Evolutionary conservation across 2,797 vertebrate species (phyloP), one percentile per base, ranked within the genome.

Genomic region (Crax fasciolata): DNA sequence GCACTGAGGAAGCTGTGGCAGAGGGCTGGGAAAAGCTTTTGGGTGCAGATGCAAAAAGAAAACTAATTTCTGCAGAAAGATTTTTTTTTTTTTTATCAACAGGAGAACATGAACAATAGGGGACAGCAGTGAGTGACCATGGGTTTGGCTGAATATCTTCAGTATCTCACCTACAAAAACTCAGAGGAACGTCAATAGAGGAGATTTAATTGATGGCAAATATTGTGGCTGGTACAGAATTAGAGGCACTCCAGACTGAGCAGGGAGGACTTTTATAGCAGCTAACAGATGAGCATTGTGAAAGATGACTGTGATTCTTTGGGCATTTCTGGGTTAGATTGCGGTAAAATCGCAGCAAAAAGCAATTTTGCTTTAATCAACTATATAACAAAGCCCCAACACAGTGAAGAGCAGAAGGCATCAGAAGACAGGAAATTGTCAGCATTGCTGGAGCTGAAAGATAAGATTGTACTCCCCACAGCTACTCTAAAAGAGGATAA

Each of bases 291-390:
- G 96, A 91, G 94, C 97, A 87, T 59, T 68, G 96, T 96, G 97
- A 84, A 94, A 86, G 68, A 97, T 97, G 95, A 75, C 97, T 77
- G 81, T 96, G 96, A 97, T 97, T 93, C 87, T 94, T 92, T 25
- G 78, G 88, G 74, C 80, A 70, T 94, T 90, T 91, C 73, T 78
- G 74, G 80, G 71, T 63, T 93, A 93, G 91, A 90, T 58, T 62
- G 90, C 93, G 84, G 76, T 54, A 71, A 87, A 95, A 96, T 68
- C 87, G 84, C 79, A 58, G 87, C 4, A 35, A 70, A 89, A 93
- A 85, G 91, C 88, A 90, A 88, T 95, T 95, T 86, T 88, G 71
- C 83, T 95, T 91, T 95, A 97, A 95, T 97, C 91, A 87, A 76
- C 91, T 88, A 24, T 55, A 6, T 70, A 88, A 94, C 91, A 95